A percentile compares a stretch with the other conserved stretches of the same genome.
Evolutionary conservation across 2,113 vertebrate genomes (phyloP).

Genomic region (Cephalopterus ornatus): DNA sequence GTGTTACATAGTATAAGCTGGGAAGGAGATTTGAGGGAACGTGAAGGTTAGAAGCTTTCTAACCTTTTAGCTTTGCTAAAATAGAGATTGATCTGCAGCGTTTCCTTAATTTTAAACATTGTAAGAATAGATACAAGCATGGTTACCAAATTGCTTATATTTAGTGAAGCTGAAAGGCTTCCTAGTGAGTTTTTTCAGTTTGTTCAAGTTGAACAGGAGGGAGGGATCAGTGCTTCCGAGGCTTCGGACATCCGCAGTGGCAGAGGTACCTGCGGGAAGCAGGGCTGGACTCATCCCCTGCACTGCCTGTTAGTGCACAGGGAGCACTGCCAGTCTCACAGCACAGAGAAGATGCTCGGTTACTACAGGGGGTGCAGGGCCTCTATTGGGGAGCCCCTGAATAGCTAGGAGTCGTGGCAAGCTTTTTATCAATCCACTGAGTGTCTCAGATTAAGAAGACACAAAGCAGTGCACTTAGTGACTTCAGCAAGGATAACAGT

Average conservation of each 20-base stretch:
- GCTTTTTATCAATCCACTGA: neutral
- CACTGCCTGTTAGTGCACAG: accelerated
- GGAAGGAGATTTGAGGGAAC: neutral
- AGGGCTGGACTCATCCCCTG: neutral
- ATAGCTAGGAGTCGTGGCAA: neutral
- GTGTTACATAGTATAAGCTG: neutral
- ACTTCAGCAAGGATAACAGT: neutral
- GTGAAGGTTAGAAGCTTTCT: neutral
- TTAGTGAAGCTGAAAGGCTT: neutral
- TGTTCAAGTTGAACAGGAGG: neutral
- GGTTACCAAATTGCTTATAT: neutral
- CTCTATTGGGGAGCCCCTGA: neutral
- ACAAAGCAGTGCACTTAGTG: neutral
- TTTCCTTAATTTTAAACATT: neutral
- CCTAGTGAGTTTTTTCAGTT: neutral
- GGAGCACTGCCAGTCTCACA: neutral
- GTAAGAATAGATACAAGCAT: neutral
- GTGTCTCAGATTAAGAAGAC: neutral
- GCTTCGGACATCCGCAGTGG: neutral
- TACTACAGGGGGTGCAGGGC: neutral
- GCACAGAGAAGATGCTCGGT: accelerated
- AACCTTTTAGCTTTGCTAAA: neutral
- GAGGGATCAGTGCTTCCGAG: neutral
- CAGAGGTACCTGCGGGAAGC: neutral
- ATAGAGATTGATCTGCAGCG: neutral